phyloP scores from a whole-genome alignment of 2,113 vertebrate genomes.

The Anguilla rostrata region DNA sequence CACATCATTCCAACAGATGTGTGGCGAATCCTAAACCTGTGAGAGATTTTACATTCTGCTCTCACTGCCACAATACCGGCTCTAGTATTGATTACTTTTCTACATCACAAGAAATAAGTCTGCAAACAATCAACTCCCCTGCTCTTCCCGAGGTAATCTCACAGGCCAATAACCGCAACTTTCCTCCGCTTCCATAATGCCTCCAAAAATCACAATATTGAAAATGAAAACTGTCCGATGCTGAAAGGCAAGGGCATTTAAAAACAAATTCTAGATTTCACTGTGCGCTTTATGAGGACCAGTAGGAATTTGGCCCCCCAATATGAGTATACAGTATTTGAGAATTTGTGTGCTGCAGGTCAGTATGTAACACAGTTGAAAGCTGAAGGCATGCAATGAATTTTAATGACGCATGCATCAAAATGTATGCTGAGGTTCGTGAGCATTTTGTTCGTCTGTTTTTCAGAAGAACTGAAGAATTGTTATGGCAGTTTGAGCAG shows the following conservation, averaged over 20 bases:
- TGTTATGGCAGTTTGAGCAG: slow-evolving; percentile 62
- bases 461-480: slow-evolving; percentile 7
- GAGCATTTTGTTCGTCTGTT: neutral
- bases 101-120: neutral
- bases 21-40: neutral
- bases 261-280: neutral
- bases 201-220: neutral
- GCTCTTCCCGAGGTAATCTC: neutral
- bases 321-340: neutral
- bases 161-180: neutral
- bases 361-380: neutral
- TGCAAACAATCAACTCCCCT: neutral
- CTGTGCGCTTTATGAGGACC: neutral
- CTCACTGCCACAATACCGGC: neutral
- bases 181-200: neutral
- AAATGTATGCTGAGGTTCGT: neutral
- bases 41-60: neutral
- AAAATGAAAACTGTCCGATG: neutral
- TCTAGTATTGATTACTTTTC: neutral
- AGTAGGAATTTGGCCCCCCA: neutral
- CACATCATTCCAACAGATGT: neutral
- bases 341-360: neutral
- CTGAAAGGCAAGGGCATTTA: neutral
- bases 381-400: too few relatives aligned
- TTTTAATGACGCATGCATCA: neutral